phyloP scores from a whole-genome alignment of 2,113 vertebrate species.

The Engraulis encrasicolus region DNA sequence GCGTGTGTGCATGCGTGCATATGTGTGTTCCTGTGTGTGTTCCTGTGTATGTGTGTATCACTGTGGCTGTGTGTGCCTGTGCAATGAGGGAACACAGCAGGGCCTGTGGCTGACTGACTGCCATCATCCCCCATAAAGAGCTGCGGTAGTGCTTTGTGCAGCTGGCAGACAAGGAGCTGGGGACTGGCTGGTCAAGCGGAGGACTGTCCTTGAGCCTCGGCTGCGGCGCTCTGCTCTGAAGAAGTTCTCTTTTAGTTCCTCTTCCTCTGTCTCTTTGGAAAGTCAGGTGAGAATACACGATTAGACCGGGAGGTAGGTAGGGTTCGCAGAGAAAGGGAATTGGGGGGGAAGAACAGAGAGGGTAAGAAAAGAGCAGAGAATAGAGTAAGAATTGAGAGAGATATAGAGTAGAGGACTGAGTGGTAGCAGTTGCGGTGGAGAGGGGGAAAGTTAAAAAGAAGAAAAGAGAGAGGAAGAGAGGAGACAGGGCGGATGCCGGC shows the following conservation, averaged over 20 bases:
- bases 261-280: neutral
- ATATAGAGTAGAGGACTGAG: no score
- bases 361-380: no score
- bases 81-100: constrained; percentile 57
- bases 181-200: neutral
- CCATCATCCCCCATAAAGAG: neutral
- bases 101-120: constrained; percentile 60
- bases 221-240: no score
- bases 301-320: neutral
- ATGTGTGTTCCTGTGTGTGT: constrained; percentile 33
- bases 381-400: no score
- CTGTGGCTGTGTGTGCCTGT: no score
- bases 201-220: neutral
- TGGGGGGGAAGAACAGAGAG: no score
- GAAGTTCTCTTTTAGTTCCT: neutral
- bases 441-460: neutral
- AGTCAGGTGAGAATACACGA: constrained; percentile 2
- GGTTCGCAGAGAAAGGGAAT: no score
- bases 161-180: neutral
- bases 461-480: constrained; percentile 38
- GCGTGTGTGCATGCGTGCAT: constrained; percentile 30
- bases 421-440: neutral
- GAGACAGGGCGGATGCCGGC: constrained; percentile 58
- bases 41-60: no score
- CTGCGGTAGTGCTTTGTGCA: neutral